These are phyloP conservation scores for Macroramphosus scolopax DNA, from an alignment of 2,797 vertebrate genomes.

Conservation along the genomic window DNA sequence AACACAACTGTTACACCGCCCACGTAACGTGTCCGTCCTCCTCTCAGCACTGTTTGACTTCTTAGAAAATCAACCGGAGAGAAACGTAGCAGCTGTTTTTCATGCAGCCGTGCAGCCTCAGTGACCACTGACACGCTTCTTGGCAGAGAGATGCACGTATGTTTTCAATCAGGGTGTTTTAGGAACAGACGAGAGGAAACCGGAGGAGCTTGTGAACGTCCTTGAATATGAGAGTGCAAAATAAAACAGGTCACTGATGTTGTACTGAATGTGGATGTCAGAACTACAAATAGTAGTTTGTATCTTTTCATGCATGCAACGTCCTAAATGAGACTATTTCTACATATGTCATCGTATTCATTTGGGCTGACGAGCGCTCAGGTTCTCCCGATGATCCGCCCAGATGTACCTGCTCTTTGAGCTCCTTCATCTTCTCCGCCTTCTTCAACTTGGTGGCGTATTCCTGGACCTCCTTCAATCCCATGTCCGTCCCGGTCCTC, in stretches of 20 bases:
- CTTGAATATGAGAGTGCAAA: neutral
- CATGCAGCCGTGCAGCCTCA: constrained; percentile 10
- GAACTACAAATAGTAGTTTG: too few species aligned
- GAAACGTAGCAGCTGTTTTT: constrained; percentile 19
- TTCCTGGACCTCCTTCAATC: constrained; percentile 92
- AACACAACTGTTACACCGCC: too few species aligned
- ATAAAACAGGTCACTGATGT: neutral
- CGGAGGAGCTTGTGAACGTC: too few species aligned
- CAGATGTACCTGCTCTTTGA: constrained; percentile 86
- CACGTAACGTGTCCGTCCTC: too few species aligned
- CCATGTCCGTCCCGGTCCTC: constrained; percentile 92
- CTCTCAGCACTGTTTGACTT: too few species aligned
- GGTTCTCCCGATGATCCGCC: too few species aligned
- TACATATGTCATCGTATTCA: too few species aligned
- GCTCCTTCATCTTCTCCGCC: constrained; percentile 93
- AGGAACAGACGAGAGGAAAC: neutral
- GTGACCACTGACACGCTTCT: constrained; percentile 11
- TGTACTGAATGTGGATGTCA: too few species aligned
- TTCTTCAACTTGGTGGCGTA: constrained; percentile 93
- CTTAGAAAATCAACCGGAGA: constrained; percentile 8
- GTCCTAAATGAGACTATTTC: too few species aligned
- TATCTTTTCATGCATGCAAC: too few species aligned
- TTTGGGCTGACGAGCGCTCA: too few species aligned
- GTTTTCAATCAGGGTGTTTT: constrained; percentile 32
- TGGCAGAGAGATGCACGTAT: neutral